These are phyloP conservation scores for Atrichornis clamosus DNA, from an alignment of 2,113 vertebrate genomes.

Conservation along the genomic window DNA sequence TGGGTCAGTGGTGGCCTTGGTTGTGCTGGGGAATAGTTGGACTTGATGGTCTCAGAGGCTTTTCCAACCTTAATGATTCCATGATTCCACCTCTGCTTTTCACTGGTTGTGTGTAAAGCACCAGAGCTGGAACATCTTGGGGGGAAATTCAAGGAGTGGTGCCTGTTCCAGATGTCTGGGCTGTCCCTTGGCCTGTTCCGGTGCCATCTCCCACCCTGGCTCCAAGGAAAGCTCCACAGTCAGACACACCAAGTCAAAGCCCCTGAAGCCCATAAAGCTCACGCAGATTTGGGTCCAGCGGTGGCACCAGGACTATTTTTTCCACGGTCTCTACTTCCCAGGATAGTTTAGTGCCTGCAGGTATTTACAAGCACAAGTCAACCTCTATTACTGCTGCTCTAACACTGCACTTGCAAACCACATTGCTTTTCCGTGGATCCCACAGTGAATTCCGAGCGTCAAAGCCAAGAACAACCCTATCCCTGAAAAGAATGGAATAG, in stretches of 20 bases:
- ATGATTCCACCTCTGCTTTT: neutral
- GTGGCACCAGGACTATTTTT: neutral
- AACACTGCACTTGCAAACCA: neutral
- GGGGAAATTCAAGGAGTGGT: neutral
- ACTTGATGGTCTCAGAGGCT: accelerated
- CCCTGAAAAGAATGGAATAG: neutral
- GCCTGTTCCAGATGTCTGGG: neutral
- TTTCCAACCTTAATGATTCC: neutral
- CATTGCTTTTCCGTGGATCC: neutral
- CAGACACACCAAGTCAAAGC: neutral
- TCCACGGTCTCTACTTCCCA: neutral
- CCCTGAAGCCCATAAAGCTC: neutral
- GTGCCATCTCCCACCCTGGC: neutral
- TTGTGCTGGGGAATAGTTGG: neutral
- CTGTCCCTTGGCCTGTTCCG: neutral
- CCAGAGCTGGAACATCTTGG: accelerated
- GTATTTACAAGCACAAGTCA: neutral
- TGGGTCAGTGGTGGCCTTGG: neutral
- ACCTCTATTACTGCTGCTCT: neutral
- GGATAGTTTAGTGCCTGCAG: neutral
- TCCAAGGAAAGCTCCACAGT: neutral
- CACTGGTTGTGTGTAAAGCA: accelerated
- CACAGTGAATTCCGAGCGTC: accelerated
- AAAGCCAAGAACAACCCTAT: neutral
- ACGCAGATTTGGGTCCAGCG: accelerated